Conservation (phyloP, 37 sponge, comb jelly and placozoan genomes). For the Spongia lamella region DNA sequence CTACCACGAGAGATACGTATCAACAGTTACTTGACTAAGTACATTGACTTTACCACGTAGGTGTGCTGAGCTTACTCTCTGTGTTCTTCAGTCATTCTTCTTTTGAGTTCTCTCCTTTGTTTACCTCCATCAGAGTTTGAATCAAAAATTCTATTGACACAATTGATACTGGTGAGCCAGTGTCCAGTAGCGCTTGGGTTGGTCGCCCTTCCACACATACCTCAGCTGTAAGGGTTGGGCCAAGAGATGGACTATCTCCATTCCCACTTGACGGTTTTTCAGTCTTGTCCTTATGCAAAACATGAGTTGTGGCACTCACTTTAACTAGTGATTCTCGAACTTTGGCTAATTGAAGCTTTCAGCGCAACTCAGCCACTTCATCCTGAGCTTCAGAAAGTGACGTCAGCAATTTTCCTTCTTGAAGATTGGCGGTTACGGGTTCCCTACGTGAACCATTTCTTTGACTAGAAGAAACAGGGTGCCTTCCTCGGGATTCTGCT, state of each 20-base stretch:
- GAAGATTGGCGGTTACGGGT: background rate
- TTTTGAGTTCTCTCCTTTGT: background rate
- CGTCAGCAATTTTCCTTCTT: background rate
- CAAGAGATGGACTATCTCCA: conserved; percentile 3
- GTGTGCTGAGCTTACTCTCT: background rate
- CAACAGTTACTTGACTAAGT: conserved; percentile 6
- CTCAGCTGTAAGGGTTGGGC: background rate
- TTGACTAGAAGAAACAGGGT: too few relatives aligned
- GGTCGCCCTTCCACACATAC: conserved; percentile 16
- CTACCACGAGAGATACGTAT: background rate
- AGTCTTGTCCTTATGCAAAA: background rate
- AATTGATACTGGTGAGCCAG: conserved; percentile 38
- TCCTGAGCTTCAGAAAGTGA: background rate
- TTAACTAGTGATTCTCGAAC: conserved; percentile 8
- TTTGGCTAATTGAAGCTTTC: conserved; percentile 8
- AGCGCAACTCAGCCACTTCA: background rate
- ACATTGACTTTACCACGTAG: conserved; percentile 13
- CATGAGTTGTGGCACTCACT: conserved; percentile 13
- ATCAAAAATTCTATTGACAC: conserved; percentile 23
- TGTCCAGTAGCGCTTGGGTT: conserved; percentile 23
- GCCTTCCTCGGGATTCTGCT: conserved; percentile 13
- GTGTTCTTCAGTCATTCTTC: background rate
- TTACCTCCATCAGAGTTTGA: background rate
- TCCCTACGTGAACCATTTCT: background rate
- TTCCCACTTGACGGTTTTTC: too few relatives aligned